phyloP scores from a whole-genome alignment of 2,797 vertebrate species.

The Acrocephalus scirpaceus region DNA sequence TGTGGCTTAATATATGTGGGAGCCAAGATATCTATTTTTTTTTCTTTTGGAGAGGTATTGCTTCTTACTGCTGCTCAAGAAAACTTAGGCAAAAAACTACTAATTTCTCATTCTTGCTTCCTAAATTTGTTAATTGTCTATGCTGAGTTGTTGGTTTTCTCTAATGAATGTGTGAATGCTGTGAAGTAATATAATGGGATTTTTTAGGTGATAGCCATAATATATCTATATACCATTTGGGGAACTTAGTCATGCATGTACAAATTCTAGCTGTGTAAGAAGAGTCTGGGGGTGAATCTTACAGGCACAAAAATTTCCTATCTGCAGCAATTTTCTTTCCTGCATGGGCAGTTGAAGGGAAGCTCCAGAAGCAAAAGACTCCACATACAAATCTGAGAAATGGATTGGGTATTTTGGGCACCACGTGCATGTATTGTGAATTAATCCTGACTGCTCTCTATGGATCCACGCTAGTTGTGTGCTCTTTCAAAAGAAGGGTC shows the following conservation, averaged over 20 bases:
- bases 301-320: neutral
- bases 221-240: neutral
- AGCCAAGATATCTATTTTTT: neutral
- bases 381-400: neutral
- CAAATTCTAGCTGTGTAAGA: neutral
- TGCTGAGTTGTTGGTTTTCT: neutral
- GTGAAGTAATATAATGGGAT: neutral
- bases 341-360: neutral
- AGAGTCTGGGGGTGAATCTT: neutral
- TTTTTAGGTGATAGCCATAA: neutral
- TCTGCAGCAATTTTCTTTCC: neutral
- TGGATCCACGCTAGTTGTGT: neutral
- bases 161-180: neutral
- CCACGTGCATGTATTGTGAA: accelerated
- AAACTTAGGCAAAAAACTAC: neutral
- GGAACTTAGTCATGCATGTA: accelerated
- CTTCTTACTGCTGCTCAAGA: neutral
- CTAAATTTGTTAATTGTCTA: neutral
- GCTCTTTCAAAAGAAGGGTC: neutral
- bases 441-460: neutral
- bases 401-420: neutral
- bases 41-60: neutral
- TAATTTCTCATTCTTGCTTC: neutral
- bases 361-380: neutral
- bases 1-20: neutral